Evolutionary conservation across 1,140 invertebrate species (phyloP).

Genomic region (Lasioglossum baleicum): DNA sequence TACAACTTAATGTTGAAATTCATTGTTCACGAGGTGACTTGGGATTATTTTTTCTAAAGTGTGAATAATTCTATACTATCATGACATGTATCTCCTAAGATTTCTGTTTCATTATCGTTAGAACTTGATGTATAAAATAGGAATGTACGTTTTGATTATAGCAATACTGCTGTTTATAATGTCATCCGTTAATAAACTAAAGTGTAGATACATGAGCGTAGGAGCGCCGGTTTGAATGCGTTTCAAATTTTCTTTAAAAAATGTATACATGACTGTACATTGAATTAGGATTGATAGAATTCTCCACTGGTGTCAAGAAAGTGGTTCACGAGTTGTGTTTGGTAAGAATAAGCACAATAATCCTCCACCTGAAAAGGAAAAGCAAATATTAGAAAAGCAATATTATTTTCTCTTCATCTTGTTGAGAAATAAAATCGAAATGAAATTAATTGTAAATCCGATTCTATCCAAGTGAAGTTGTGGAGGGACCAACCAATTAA

Average conservation of each 20-base stretch:
- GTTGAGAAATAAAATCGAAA: too few species aligned
- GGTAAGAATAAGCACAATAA: slow-evolving; percentile 91
- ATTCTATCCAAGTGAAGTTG: too few species aligned
- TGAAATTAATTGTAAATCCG: too few species aligned
- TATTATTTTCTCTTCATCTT: not conserved
- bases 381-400: not conserved
- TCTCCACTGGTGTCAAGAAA: slow-evolving; percentile 82
- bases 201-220: slow-evolving; percentile 13
- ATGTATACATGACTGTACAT: slow-evolving; percentile 39
- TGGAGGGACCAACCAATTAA: slow-evolving; percentile 81
- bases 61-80: not conserved
- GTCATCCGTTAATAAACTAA: slow-evolving; percentile 11
- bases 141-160: slow-evolving; percentile 27
- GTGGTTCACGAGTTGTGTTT: slow-evolving; percentile 90
- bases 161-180: not conserved
- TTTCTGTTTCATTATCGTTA: slow-evolving; percentile 25
- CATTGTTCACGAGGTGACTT: too few species aligned
- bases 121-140: slow-evolving; percentile 33
- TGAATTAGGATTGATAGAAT: slow-evolving; percentile 17
- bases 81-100: slow-evolving; percentile 11
- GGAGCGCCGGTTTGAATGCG: not conserved
- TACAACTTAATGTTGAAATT: too few species aligned
- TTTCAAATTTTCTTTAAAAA: slow-evolving; percentile 18
- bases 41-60: too few species aligned
- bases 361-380: slow-evolving; percentile 83